phyloP scores from a whole-genome alignment of 2,797 vertebrate species.

The Hipposideros larvatus region DNA sequence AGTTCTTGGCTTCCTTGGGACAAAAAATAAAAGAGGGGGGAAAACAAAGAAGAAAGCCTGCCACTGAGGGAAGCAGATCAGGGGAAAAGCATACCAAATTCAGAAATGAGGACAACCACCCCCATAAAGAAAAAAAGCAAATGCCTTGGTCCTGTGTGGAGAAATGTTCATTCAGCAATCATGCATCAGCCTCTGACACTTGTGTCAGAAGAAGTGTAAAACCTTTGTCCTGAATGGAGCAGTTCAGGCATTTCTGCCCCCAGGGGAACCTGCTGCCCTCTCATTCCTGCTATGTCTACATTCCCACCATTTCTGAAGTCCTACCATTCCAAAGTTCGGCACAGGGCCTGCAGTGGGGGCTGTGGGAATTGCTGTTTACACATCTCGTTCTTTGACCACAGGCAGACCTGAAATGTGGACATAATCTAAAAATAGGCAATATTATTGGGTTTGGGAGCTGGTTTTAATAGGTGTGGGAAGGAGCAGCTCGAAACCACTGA shows the following conservation, averaged over 20 bases:
- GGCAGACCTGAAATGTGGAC: not conserved
- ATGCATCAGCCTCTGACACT: not conserved
- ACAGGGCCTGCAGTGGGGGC: not conserved
- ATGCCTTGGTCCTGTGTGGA: not conserved
- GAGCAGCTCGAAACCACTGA: not conserved
- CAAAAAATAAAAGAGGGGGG: not conserved
- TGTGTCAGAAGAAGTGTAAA: not conserved
- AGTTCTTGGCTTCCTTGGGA: not conserved
- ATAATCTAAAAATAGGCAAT: slow-evolving; percentile 1
- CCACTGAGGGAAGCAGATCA: not conserved
- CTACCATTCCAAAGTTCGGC: not conserved
- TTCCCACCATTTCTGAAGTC: not conserved
- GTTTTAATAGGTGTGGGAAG: slow-evolving; percentile 9
- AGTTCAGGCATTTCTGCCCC: not conserved
- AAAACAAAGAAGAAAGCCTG: not conserved
- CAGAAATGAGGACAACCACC: not conserved
- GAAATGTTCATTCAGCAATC: not conserved
- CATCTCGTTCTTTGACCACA: not conserved
- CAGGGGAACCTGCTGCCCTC: not conserved
- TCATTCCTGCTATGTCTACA: not conserved
- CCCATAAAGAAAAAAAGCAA: not conserved
- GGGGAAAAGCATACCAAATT: not conserved
- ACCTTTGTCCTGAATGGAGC: not conserved
- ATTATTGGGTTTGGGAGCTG: not conserved
- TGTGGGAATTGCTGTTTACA: not conserved